A percentile compares a stretch with the other conserved stretches of the same genome.
Evolutionary conservation across 2,888 invertebrate species (phyloP).

Genomic region (Trilocha varians): DNA sequence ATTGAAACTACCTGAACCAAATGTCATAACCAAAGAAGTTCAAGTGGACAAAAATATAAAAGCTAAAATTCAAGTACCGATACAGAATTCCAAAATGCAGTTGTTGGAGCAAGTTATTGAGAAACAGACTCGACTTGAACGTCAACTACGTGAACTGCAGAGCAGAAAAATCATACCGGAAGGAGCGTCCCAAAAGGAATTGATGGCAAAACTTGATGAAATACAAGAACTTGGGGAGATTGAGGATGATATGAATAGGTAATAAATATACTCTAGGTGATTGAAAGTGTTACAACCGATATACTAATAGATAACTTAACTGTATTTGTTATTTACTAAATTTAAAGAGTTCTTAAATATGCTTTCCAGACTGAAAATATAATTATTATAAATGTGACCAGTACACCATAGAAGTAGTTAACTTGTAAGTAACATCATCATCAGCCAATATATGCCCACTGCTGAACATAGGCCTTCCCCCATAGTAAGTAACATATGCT

Average conservation of each 20-base stretch:
- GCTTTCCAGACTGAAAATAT: no score
- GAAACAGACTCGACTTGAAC: constrained; percentile 47
- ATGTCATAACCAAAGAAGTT: not conserved
- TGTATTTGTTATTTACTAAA: no score
- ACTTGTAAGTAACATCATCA: no score
- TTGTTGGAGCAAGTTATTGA: constrained; percentile 45
- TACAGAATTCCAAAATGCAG: constrained; percentile 28
- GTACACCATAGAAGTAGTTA: no score
- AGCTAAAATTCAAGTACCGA: constrained; percentile 7
- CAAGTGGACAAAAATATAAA: constrained; percentile 2
- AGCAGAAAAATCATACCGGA: constrained; percentile 26
- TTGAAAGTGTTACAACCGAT: constrained; percentile 1
- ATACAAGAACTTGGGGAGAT: constrained; percentile 66
- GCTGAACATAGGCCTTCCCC: no score
- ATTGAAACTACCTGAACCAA: not conserved
- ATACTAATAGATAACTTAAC: no score
- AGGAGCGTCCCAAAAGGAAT: constrained; percentile 46
- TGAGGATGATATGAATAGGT: constrained; percentile 73
- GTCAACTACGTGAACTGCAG: constrained; percentile 39
- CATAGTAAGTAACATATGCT: not conserved
- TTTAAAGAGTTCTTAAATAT: no score
- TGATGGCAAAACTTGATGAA: constrained; percentile 66
- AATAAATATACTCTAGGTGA: constrained; percentile 2
- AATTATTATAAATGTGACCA: no score
- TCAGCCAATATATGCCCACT: no score